Conservation (phyloP, 2,797 vertebrate genomes). For the Pseudotriccus pelzelni region DNA sequence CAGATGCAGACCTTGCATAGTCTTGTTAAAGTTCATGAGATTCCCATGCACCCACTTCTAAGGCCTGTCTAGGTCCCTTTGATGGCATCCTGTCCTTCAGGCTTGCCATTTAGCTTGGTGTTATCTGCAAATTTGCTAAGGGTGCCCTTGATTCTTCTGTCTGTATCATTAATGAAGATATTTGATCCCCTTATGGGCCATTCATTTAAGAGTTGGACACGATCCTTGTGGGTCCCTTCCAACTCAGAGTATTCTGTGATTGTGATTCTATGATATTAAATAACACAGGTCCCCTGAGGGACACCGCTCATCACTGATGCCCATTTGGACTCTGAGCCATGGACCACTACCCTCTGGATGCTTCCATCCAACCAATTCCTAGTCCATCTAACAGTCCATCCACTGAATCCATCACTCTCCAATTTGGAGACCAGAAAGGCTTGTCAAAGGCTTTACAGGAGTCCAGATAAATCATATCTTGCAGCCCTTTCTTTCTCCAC, state of each 20-base stretch:
- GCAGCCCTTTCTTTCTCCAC: neutral
- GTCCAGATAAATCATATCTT: neutral
- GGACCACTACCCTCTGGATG: neutral
- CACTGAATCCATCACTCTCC: neutral
- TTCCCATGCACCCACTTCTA: neutral
- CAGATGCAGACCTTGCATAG: neutral
- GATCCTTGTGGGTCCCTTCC: neutral
- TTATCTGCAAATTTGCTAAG: neutral
- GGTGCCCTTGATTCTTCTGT: neutral
- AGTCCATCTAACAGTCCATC: neutral
- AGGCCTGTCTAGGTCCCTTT: neutral
- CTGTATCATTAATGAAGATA: neutral
- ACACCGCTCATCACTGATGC: neutral
- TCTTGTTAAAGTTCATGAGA: neutral
- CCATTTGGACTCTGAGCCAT: neutral
- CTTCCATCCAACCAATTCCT: neutral
- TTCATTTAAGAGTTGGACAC: neutral
- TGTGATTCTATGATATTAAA: neutral
- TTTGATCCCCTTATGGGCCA: neutral
- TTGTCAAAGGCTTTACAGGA: neutral
- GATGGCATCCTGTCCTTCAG: neutral
- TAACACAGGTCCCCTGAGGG: neutral
- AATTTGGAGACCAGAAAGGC: neutral
- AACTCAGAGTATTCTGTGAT: neutral
- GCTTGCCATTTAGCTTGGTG: neutral